Conservation (phyloP, 1,140 invertebrate species). For the Hirudo medicinalis region DNA sequence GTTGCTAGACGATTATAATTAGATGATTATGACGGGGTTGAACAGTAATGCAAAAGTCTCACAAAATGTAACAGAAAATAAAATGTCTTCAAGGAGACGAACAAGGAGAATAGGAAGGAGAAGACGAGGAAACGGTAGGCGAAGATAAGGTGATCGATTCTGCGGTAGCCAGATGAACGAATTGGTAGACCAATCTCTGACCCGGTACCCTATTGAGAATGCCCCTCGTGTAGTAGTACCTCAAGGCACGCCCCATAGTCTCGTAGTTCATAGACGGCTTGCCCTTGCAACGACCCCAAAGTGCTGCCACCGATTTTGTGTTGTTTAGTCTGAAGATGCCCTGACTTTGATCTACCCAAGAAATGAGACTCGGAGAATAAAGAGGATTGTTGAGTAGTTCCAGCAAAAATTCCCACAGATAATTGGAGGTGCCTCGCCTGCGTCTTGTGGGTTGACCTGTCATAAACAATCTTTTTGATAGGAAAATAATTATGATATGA, state of each 20-base stretch:
- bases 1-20: too few relatives aligned
- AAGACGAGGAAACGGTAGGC: too few relatives aligned
- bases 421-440: slow-evolving; percentile 36
- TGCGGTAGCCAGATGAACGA: slow-evolving; percentile 76
- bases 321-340: slow-evolving; percentile 97
- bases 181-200: slow-evolving; percentile 95
- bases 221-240: slow-evolving; percentile 98
- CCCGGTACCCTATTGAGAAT: slow-evolving; percentile 98
- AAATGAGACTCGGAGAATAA: slow-evolving; percentile 94
- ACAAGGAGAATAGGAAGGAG: too few relatives aligned
- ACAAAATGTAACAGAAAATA: too few relatives aligned
- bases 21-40: too few relatives aligned
- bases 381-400: slow-evolving; percentile 91
- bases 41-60: too few relatives aligned
- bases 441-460: background rate
- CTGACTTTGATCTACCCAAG: slow-evolving; percentile 96
- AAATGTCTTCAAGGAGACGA: too few relatives aligned
- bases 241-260: slow-evolving; percentile 92
- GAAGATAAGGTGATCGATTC: too few relatives aligned
- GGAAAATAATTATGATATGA: background rate
- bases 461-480: background rate
- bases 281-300: slow-evolving; percentile 98
- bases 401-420: slow-evolving; percentile 96
- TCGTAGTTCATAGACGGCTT: slow-evolving; percentile 99
- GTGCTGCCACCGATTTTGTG: slow-evolving; percentile 87